Evolutionary conservation across 2,113 vertebrate genomes (phyloP).

Genomic region (Callipepla californica): DNA sequence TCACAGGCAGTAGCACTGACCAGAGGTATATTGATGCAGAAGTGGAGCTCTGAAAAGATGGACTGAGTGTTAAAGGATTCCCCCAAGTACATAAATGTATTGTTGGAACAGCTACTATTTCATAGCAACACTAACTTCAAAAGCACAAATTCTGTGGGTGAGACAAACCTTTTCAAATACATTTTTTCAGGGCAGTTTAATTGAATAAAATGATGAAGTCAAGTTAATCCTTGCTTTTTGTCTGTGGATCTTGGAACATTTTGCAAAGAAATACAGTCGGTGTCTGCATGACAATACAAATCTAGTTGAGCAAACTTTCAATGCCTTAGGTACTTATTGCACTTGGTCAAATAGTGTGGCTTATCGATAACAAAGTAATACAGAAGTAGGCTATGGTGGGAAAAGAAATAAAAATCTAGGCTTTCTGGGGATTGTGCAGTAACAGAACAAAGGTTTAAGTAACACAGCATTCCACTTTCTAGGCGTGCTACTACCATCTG

Average conservation of each 20-base stretch:
- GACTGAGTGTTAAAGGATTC: background rate
- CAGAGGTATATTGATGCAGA: background rate
- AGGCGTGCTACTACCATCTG: background rate
- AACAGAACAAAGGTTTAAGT: background rate
- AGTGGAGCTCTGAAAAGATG: background rate
- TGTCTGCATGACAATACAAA: background rate
- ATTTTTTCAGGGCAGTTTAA: background rate
- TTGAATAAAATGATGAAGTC: background rate
- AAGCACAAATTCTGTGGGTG: background rate
- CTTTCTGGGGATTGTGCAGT: background rate
- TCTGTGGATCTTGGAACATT: background rate
- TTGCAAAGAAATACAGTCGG: background rate
- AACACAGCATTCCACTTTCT: background rate
- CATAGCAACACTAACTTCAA: background rate
- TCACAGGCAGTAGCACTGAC: accelerated
- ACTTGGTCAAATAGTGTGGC: background rate
- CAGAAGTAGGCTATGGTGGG: background rate
- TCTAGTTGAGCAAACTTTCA: background rate
- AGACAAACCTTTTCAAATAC: background rate
- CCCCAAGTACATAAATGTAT: background rate
- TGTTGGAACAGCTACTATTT: background rate
- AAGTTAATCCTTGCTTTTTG: background rate
- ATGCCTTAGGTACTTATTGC: background rate
- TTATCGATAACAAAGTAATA: background rate
- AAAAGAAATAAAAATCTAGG: background rate